These are phyloP conservation scores for Galeruca laticollis DNA, from an alignment of 2,888 invertebrate genomes.

Conservation along the genomic window DNA sequence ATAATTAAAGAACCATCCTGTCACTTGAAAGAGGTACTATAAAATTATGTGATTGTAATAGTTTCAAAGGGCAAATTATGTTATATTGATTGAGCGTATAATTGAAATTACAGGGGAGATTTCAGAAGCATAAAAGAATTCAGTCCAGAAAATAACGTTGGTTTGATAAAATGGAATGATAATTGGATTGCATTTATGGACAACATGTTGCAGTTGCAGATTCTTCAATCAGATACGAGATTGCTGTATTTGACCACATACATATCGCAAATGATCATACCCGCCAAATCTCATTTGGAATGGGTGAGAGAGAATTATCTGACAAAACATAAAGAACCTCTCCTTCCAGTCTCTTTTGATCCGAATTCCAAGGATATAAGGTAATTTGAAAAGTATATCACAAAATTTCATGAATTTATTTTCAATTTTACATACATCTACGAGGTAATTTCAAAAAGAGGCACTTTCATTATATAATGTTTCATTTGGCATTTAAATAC, in stretches of 20 bases:
- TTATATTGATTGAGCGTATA: too few species aligned
- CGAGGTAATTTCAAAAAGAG: too few species aligned
- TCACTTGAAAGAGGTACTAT: too few species aligned
- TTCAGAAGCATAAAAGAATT: constrained; percentile 54
- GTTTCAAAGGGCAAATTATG: too few species aligned
- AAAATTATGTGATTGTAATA: too few species aligned
- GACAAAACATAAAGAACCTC: constrained; percentile 33
- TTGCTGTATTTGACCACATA: constrained; percentile 78
- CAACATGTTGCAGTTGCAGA: constrained; percentile 83
- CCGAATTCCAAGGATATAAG: constrained; percentile 60
- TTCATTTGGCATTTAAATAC: too few species aligned
- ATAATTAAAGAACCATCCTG: too few species aligned
- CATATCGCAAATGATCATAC: constrained; percentile 68
- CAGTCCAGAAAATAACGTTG: constrained; percentile 46
- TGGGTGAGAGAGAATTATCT: constrained; percentile 27
- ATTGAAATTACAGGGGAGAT: constrained; percentile 45
- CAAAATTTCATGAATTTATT: too few species aligned
- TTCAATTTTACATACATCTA: too few species aligned
- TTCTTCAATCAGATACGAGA: constrained; percentile 76
- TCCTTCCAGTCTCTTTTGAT: constrained; percentile 63
- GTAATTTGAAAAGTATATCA: constrained; percentile 34
- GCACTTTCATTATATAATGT: too few species aligned
- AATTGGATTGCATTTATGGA: constrained; percentile 93
- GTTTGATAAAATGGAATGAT: constrained; percentile 52
- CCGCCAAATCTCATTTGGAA: constrained; percentile 63